phyloP scores from a whole-genome alignment of 2,113 vertebrate species.

The Motacilla alba region DNA sequence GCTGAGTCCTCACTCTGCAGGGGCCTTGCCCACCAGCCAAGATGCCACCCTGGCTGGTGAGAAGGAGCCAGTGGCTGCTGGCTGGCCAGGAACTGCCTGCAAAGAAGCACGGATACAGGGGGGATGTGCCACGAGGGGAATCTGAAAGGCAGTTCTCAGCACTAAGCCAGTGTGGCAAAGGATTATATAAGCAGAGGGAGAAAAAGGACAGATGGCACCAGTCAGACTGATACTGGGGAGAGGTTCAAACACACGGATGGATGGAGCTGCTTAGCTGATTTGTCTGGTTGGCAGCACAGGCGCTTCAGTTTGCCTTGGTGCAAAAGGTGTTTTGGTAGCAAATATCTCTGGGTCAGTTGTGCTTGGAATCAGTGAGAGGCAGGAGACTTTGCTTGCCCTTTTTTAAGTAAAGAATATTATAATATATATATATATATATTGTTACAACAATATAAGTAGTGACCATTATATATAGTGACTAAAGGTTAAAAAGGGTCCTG shows the following conservation, averaged over 20 bases:
- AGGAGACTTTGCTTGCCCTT: not conserved
- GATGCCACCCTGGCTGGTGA: not conserved
- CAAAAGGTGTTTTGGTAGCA: not conserved
- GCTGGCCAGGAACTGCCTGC: not conserved
- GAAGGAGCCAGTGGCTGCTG: not conserved
- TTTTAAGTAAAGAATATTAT: slow-evolving; percentile 42
- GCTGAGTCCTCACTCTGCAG: not conserved
- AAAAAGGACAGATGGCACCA: not conserved
- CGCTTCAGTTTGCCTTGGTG: not conserved
- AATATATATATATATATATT: not conserved
- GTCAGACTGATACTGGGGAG: not conserved
- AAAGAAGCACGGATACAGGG: not conserved
- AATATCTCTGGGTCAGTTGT: not conserved
- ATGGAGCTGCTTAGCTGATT: not conserved
- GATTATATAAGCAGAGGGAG: not conserved
- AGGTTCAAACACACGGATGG: not conserved
- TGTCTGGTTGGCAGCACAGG: not conserved
- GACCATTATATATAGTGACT: slow-evolving; percentile 16
- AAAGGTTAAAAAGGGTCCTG: slow-evolving; percentile 6
- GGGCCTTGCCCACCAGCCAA: not conserved
- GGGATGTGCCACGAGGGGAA: not conserved
- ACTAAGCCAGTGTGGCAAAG: not conserved
- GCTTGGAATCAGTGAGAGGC: not conserved
- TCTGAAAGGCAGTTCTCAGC: not conserved
- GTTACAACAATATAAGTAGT: slow-evolving; percentile 43